Conservation (phyloP, 2,113 vertebrate species). For the Salvator merianae region DNA sequence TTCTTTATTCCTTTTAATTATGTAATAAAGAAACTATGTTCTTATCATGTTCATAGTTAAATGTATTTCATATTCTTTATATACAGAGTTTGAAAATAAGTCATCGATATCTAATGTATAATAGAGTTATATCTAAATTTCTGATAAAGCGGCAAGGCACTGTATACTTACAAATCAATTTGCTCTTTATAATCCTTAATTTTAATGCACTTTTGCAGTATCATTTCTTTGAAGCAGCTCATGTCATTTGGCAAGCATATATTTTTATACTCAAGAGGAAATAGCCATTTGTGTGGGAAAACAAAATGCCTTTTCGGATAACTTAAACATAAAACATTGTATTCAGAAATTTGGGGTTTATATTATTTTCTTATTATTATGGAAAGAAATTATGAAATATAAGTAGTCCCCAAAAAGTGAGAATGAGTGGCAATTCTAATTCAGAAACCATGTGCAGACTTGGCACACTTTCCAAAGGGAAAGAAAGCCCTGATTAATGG, state of each 20-base stretch:
- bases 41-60: not conserved
- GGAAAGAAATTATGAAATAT: too few relatives aligned
- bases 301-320: not conserved
- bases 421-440: not conserved
- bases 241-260: not conserved
- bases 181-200: not conserved
- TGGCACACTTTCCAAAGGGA: not conserved
- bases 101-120: not conserved
- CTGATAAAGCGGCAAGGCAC: not conserved
- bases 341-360: not conserved
- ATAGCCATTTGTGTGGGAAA: not conserved
- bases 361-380: not conserved
- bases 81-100: not conserved
- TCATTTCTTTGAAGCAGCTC: not conserved
- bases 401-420: not conserved
- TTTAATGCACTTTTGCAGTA: not conserved
- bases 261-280: not conserved
- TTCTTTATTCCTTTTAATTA: not conserved
- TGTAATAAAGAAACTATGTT: not conserved
- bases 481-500: not conserved
- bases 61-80: not conserved
- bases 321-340: not conserved
- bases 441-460: not conserved
- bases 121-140: too few relatives aligned
- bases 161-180: not conserved